These are phyloP conservation scores for Conistra vaccinii DNA, from an alignment of 2,888 invertebrate genomes.

Conservation along the genomic window DNA sequence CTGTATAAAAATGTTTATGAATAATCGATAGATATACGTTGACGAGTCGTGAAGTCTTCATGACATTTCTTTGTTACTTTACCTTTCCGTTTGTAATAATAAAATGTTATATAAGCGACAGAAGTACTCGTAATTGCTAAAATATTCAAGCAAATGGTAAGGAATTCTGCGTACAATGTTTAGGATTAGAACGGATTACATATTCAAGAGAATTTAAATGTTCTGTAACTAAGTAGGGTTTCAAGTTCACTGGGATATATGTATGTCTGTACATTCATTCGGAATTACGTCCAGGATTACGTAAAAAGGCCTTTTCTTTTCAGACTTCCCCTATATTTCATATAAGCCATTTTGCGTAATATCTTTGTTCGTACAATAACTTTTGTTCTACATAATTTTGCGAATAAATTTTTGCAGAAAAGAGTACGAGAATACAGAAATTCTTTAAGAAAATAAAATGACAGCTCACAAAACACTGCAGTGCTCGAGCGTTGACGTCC, in stretches of 20 bases:
- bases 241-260: slow-evolving; percentile 42
- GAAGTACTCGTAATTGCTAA: slow-evolving; percentile 44
- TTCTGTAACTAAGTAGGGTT: slow-evolving; percentile 54
- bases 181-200: slow-evolving; percentile 56
- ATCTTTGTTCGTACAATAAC: slow-evolving; percentile 10
- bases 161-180: slow-evolving; percentile 50
- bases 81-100: slow-evolving; percentile 31
- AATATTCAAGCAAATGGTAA: slow-evolving; percentile 50
- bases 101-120: slow-evolving; percentile 51
- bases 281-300: slow-evolving; percentile 47
- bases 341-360: slow-evolving; percentile 29
- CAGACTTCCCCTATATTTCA: slow-evolving; percentile 10
- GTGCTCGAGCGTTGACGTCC: slow-evolving; percentile 59
- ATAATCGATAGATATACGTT: slow-evolving; percentile 42
- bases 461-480: slow-evolving; percentile 53
- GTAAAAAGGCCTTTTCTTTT: slow-evolving; percentile 47
- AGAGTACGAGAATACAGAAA: background rate
- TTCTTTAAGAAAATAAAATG: slow-evolving; percentile 25
- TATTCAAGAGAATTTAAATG: slow-evolving; percentile 62
- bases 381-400: slow-evolving; percentile 5
- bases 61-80: slow-evolving; percentile 51
- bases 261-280: slow-evolving; percentile 24
- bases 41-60: slow-evolving; percentile 33
- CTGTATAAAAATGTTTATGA: background rate
- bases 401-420: background rate